Percentiles rank a stretch among this genome's conserved stretches.
phyloP scores from a whole-genome alignment of 1,140 invertebrate genomes.

The Drosophila equinoxialis region DNA sequence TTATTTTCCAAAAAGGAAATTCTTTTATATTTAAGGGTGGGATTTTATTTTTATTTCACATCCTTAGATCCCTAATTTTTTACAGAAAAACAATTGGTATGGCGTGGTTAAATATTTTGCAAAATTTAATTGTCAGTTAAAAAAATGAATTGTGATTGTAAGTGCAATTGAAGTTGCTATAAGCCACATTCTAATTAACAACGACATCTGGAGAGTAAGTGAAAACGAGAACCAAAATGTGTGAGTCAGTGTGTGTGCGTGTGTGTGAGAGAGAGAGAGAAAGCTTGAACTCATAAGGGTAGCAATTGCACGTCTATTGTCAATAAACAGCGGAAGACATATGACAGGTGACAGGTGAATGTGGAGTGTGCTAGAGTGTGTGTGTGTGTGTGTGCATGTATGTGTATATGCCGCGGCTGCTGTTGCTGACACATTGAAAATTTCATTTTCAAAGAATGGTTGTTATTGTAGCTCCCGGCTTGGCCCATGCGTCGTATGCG shows the following conservation, averaged over 20 bases:
- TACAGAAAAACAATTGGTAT: background rate
- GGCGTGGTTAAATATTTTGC: background rate
- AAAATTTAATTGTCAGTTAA: background rate
- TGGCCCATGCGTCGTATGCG: conserved; percentile 70
- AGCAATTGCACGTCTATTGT: conserved; percentile 38
- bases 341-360: conserved; percentile 42
- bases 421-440: conserved; percentile 74
- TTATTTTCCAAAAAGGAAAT: conserved; percentile 24
- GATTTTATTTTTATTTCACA: too few relatives aligned
- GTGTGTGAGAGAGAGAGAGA: background rate
- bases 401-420: conserved; percentile 34
- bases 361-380: conserved; percentile 4
- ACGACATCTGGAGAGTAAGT: conserved; percentile 19
- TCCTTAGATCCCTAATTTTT: too few relatives aligned
- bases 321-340: conserved; percentile 55
- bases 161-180: conserved; percentile 25
- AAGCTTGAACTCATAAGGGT: background rate
- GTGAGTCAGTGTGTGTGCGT: background rate
- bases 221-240: background rate
- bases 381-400: conserved; percentile 8
- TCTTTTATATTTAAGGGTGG: background rate
- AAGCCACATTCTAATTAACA: conserved; percentile 50
- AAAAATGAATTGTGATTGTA: conserved; percentile 3
- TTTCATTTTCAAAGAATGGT: conserved; percentile 67
- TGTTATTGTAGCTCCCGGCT: conserved; percentile 14